Conservation (phyloP, 2,888 invertebrate genomes). For the Bhutanitis thaidina region DNA sequence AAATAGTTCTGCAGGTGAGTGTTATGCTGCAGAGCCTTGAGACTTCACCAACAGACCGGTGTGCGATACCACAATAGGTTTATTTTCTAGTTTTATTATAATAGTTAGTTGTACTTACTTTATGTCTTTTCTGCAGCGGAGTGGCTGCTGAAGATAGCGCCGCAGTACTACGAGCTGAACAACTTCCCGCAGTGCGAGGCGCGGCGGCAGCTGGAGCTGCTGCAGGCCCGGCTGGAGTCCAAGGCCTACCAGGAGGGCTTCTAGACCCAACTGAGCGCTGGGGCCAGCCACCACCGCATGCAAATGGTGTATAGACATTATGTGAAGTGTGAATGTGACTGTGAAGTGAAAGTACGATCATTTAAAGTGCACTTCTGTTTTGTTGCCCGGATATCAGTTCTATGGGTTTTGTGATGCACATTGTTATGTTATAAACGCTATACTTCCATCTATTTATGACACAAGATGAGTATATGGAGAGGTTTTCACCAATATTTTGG, state of each 20-base stretch:
- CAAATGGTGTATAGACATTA: neutral
- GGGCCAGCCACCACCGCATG: neutral
- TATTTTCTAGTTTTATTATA: no score
- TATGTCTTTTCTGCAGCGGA: slow-evolving; percentile 86
- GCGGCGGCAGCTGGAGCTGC: slow-evolving; percentile 92
- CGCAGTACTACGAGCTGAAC: slow-evolving; percentile 98
- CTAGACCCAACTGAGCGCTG: slow-evolving; percentile 53
- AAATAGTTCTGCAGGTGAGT: no score
- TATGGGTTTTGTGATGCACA: neutral
- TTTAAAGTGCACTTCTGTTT: neutral
- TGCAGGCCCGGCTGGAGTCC: slow-evolving; percentile 92
- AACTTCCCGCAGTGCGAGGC: slow-evolving; percentile 99
- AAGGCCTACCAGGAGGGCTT: slow-evolving; percentile 94
- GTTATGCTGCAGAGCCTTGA: no score
- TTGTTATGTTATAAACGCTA: neutral
- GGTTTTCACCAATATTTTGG: neutral
- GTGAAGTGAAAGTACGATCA: neutral
- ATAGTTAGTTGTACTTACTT: no score
- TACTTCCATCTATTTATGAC: neutral
- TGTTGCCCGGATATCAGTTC: neutral
- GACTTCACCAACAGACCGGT: no score
- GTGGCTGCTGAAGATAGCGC: slow-evolving; percentile 96
- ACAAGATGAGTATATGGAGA: neutral
- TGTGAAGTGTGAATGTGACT: slow-evolving; percentile 9
- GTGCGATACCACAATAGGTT: no score